These are phyloP conservation scores for Plebejus argus DNA, from an alignment of 2,888 invertebrate species.

Conservation along the genomic window DNA sequence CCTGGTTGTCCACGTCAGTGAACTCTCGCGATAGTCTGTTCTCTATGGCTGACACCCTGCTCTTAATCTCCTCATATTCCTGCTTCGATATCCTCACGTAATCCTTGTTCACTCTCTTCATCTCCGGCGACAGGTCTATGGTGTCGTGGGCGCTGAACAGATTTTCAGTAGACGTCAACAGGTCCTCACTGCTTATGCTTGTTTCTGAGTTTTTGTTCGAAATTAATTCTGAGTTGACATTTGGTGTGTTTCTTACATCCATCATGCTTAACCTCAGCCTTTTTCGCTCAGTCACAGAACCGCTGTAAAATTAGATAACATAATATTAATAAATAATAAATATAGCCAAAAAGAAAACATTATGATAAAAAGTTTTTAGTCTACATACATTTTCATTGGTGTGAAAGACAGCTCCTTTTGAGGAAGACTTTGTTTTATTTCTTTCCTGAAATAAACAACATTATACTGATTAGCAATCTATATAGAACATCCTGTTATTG, in stretches of 20 bases:
- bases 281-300: conserved; percentile 66
- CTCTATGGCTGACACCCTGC: conserved; percentile 87
- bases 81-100: conserved; percentile 87
- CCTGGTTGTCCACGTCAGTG: conserved; percentile 70
- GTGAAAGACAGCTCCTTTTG: conserved; percentile 82
- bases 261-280: conserved; percentile 69
- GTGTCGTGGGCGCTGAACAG: conserved; percentile 72
- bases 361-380: conserved; percentile 31
- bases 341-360: not conserved
- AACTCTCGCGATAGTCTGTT: conserved; percentile 86
- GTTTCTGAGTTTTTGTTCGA: conserved; percentile 67
- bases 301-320: conserved; percentile 53
- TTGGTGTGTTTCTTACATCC: conserved; percentile 69
- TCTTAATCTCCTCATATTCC: conserved; percentile 90
- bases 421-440: conserved; percentile 81
- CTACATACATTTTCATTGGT: conserved; percentile 82
- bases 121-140: conserved; percentile 67
- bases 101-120: conserved; percentile 74
- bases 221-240: conserved; percentile 62
- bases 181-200: conserved; percentile 69
- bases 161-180: conserved; percentile 69
- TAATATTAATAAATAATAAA: too few relatives aligned
- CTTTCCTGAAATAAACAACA: conserved; percentile 73
- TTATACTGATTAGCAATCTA: not conserved
- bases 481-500: not conserved